Base-by-base conservation (phyloP, 2,113 vertebrate species). In the Pterocles burchelli region DNA sequence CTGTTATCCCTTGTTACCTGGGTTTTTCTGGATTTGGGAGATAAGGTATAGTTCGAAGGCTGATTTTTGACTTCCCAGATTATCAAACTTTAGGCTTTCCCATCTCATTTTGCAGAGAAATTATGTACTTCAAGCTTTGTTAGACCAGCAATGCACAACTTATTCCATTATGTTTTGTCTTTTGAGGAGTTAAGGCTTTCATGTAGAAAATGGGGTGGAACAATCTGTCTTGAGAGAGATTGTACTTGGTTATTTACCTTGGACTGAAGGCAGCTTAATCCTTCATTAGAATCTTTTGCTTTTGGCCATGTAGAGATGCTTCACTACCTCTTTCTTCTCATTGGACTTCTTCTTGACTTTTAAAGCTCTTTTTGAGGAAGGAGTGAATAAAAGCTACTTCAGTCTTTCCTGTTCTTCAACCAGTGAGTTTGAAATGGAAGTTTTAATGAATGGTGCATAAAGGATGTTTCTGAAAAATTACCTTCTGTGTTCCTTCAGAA, bases 401-500 rank as follows among this genome's bases (percentile, higher is more conserved):
- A 59, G 48, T 67, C 26, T 72, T 18, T 71, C 18, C 34, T 85
- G 3, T 72, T 81, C 54, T 49, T 85, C 16, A 49, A 2, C 12
- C 12, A 76, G 3, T 59, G 38, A 83, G 20, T 68, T 88, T 85
- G 57, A 78, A 94, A 63, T 57, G 18, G n/a, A 81, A 75, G 36
- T 67, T 82, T 72, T 82, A 89, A 52, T 81, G 21, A 82, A 17
- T 75, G 17, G 24, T 72, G 12, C 9, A 48, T 78, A 63, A 65
- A 93, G 31, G 17, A 59, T 93, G 38, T 72, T 85, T 85, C 80
- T 94, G 68, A 84, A 94, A 92, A 95, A 38, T 34, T 46, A 11
- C 36, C 0, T 2, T 12, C 33, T 49, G 75, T 63, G 11, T 88
- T 92, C 26, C 29, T 75, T 92, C 55, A 48, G 31, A 70, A 29